These are phyloP conservation scores for Chloromyia formosa DNA, from an alignment of 2,888 invertebrate species.

Conservation along the genomic window DNA sequence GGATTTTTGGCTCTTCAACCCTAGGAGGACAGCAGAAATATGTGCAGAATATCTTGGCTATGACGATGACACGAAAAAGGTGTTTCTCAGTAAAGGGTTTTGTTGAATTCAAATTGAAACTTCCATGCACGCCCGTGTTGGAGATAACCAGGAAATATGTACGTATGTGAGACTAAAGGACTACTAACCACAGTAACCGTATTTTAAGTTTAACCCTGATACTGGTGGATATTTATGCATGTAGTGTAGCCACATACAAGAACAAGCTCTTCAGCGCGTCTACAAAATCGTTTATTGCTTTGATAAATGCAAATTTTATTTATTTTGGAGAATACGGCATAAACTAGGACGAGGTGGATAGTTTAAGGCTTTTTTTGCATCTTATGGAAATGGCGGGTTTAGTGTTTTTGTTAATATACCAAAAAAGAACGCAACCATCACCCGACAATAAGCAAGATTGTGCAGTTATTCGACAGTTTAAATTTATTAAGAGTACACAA, in stretches of 20 bases:
- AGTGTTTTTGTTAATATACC: too few relatives aligned
- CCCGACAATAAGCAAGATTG: too few relatives aligned
- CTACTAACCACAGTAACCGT: conserved; percentile 17
- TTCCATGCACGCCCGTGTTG: conserved; percentile 26
- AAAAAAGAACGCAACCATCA: too few relatives aligned
- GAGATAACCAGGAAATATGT: conserved; percentile 17
- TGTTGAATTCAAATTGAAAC: conserved; percentile 42
- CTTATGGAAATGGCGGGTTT: too few relatives aligned
- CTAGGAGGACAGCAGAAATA: conserved; percentile 47
- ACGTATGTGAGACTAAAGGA: conserved; percentile 16
- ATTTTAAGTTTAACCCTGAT: conserved; percentile 25
- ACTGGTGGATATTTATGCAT: conserved; percentile 35
- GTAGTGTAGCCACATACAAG: not conserved
- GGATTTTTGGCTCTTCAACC: conserved; percentile 16
- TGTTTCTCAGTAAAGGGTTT: conserved; percentile 46
- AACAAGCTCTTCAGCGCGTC: conserved; percentile 14
- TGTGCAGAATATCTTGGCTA: conserved; percentile 50
- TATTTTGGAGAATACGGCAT: conserved; percentile 43
- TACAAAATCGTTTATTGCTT: conserved; percentile 47
- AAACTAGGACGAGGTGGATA: too few relatives aligned
- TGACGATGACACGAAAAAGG: conserved; percentile 50
- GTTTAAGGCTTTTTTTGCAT: too few relatives aligned
- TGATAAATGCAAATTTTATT: conserved; percentile 50
- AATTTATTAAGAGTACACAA: too few relatives aligned
- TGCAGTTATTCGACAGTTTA: too few relatives aligned